A percentile compares a stretch with the other conserved stretches of the same genome.
Conservation (phyloP, 1,140 invertebrate genomes). For the Homarus americanus region DNA sequence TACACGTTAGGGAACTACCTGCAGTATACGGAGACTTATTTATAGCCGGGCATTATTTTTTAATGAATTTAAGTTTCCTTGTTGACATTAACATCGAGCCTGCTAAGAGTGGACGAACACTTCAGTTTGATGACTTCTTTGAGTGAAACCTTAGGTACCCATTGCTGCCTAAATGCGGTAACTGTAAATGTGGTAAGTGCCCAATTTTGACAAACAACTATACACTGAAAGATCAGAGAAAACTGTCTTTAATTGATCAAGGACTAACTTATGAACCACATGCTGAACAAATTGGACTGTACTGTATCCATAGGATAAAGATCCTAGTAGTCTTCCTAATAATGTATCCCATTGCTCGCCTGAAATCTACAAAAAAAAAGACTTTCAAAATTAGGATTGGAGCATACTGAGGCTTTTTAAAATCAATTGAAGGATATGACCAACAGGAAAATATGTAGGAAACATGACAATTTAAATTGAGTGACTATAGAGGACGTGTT, state of each 20-base stretch:
- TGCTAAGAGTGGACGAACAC: too few species aligned
- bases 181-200: conserved; percentile 57
- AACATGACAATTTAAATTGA: conserved; percentile 30
- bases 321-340: conserved; percentile 22
- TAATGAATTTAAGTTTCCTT: too few species aligned
- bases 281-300: conserved; percentile 9
- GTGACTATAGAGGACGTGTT: conserved; percentile 21
- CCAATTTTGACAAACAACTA: conserved; percentile 26
- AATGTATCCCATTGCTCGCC: conserved; percentile 42
- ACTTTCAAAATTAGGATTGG: conserved; percentile 22
- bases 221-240: conserved; percentile 38
- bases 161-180: conserved; percentile 31
- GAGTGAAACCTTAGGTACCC: background rate
- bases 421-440: conserved; percentile 37
- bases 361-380: conserved; percentile 35
- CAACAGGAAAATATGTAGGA: conserved; percentile 10
- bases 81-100: too few species aligned
- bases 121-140: conserved; percentile 18
- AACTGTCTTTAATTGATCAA: conserved; percentile 42
- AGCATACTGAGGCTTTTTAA: conserved; percentile 23
- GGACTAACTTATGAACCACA: conserved; percentile 18
- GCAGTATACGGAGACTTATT: too few species aligned
- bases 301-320: conserved; percentile 33
- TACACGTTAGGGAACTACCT: too few species aligned
- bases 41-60: too few species aligned